Conservation (phyloP, 1,140 invertebrate genomes). For the Macrosteles quadrilineatus region DNA sequence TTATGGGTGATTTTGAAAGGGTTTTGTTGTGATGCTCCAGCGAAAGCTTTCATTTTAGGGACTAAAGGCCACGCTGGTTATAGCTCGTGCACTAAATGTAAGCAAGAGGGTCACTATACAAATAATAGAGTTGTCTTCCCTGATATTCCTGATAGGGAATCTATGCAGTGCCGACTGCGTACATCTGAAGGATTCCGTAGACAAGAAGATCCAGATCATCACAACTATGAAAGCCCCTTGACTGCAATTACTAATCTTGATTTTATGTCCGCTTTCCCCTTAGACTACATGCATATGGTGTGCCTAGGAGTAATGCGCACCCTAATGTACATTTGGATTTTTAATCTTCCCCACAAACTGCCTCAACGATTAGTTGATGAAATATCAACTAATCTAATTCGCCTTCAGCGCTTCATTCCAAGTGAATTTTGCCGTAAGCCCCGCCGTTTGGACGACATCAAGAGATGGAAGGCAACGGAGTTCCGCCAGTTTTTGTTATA, state of each 20-base stretch:
- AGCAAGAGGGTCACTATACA: no score
- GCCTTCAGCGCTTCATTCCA: slow-evolving; percentile 8
- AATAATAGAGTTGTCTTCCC: no score
- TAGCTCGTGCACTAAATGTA: no score
- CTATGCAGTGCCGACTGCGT: no score
- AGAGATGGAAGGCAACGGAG: slow-evolving; percentile 32
- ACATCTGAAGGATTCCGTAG: no score
- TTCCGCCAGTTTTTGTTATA: slow-evolving; percentile 29
- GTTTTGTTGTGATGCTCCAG: no score
- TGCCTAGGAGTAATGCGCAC: slow-evolving; percentile 9
- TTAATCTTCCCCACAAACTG: not conserved
- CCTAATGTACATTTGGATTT: slow-evolving; percentile 2
- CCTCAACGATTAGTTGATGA: not conserved
- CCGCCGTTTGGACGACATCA: slow-evolving; percentile 18
- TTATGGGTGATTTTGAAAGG: no score
- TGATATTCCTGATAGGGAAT: no score
- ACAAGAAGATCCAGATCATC: no score
- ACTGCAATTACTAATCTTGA: slow-evolving; percentile 29
- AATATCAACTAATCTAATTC: not conserved
- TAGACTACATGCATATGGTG: slow-evolving; percentile 9
- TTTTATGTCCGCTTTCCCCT: slow-evolving; percentile 4
- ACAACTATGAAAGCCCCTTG: no score
- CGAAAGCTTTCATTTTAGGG: no score
- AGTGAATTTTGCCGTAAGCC: slow-evolving; percentile 32
- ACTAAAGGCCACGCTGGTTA: no score